These are phyloP conservation scores for Punctoribates punctum DNA, from an alignment of 2,888 invertebrate genomes.

Conservation along the genomic window DNA sequence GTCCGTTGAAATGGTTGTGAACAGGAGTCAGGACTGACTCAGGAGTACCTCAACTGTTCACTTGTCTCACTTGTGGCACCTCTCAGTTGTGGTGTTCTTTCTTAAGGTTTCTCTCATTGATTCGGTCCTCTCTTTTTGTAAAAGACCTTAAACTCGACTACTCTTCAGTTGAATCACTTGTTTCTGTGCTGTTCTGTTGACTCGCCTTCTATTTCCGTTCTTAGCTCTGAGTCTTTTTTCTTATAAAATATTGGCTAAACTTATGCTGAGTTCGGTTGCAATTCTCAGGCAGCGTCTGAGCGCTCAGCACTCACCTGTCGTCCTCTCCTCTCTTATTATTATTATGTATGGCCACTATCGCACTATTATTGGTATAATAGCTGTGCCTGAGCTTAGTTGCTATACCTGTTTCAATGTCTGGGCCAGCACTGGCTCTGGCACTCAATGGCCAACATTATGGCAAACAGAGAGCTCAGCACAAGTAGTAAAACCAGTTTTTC, in stretches of 20 bases:
- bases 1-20: no score
- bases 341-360: background rate
- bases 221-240: constrained; percentile 1
- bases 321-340: constrained; percentile 27
- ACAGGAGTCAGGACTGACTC: no score
- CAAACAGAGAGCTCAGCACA: background rate
- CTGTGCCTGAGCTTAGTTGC: background rate
- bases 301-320: constrained; percentile 17
- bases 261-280: background rate
- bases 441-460: constrained; percentile 15
- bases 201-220: constrained; percentile 8
- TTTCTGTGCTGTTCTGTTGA: constrained; percentile 4
- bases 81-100: background rate
- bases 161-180: constrained; percentile 22
- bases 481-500: constrained; percentile 25
- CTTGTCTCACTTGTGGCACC: no score
- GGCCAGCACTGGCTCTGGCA: background rate
- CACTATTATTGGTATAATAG: background rate
- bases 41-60: no score
- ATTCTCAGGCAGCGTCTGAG: background rate
- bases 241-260: constrained; percentile 21
- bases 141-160: background rate
- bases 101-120: background rate
- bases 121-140: background rate
- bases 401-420: constrained; percentile 34